Evolutionary conservation across 2,888 invertebrate species (phyloP).

Genomic region (Cephus rjabovi): DNA sequence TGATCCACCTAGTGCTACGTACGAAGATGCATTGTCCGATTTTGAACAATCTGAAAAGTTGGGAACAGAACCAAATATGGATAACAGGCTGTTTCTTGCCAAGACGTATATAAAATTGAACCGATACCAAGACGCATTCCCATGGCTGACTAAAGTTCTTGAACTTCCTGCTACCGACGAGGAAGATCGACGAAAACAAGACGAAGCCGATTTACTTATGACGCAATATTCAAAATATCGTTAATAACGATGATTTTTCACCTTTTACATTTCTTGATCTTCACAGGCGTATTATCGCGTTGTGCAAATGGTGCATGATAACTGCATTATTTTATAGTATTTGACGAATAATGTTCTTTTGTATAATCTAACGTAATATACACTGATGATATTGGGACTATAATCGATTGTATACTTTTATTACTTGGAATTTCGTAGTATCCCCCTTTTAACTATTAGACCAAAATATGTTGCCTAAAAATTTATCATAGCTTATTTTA

Average conservation of each 20-base stretch:
- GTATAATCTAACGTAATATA: background rate
- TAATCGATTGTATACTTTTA: background rate
- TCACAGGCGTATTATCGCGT: background rate
- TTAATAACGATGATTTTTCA: conserved; percentile 19
- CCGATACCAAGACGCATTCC: conserved; percentile 68
- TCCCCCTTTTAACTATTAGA: background rate
- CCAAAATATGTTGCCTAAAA: background rate
- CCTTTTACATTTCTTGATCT: background rate
- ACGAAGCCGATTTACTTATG: conserved; percentile 50
- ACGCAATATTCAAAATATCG: conserved; percentile 48
- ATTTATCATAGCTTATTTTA: background rate
- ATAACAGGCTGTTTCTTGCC: conserved; percentile 71
- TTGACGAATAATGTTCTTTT: background rate
- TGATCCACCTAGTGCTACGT: conserved; percentile 73
- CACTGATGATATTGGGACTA: background rate
- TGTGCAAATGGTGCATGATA: background rate
- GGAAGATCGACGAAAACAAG: conserved; percentile 42
- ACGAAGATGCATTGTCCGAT: conserved; percentile 72
- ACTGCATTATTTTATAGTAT: background rate
- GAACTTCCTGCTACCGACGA: conserved; percentile 33
- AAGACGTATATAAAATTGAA: conserved; percentile 70
- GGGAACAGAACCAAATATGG: conserved; percentile 70
- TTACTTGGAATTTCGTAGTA: background rate
- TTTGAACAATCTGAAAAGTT: conserved; percentile 71
- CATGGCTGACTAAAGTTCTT: conserved; percentile 65